Evolutionary conservation across 1,140 invertebrate species (phyloP).

Genomic region (Leptopilina clavipes): DNA sequence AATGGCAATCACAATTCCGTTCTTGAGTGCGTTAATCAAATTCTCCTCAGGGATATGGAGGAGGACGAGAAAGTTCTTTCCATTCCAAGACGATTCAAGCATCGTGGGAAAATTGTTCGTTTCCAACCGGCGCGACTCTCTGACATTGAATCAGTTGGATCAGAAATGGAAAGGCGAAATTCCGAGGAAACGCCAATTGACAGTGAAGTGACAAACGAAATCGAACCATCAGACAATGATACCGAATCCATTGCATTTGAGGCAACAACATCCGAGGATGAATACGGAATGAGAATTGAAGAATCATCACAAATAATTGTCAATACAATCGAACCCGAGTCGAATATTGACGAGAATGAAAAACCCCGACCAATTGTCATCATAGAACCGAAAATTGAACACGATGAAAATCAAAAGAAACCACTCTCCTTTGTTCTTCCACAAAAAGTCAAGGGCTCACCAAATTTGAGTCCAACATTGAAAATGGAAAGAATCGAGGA

Average conservation of each 20-base stretch:
- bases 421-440: not conserved
- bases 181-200: slow-evolving; percentile 65
- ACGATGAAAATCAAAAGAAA: slow-evolving; percentile 45
- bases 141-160: slow-evolving; percentile 73
- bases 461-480: slow-evolving; percentile 53
- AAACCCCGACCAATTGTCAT: slow-evolving; percentile 70
- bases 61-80: slow-evolving; percentile 68
- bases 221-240: slow-evolving; percentile 38
- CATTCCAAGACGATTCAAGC: slow-evolving; percentile 68
- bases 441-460: slow-evolving; percentile 38
- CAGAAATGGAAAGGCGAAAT: slow-evolving; percentile 71
- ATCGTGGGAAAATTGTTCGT: slow-evolving; percentile 70
- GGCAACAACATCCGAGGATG: slow-evolving; percentile 60
- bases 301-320: slow-evolving; percentile 28
- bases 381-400: slow-evolving; percentile 66
- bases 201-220: slow-evolving; percentile 42
- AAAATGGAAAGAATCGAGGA: slow-evolving; percentile 68
- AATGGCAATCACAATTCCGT: slow-evolving; percentile 82
- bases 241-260: slow-evolving; percentile 48
- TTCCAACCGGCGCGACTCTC: slow-evolving; percentile 71
- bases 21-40: slow-evolving; percentile 85
- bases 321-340: slow-evolving; percentile 43
- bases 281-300: slow-evolving; percentile 63
- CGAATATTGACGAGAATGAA: slow-evolving; percentile 56
- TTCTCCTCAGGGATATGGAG: slow-evolving; percentile 78